These are phyloP conservation scores for Penaeus vannamei DNA, from an alignment of 1,140 invertebrate species.

Conservation along the genomic window DNA sequence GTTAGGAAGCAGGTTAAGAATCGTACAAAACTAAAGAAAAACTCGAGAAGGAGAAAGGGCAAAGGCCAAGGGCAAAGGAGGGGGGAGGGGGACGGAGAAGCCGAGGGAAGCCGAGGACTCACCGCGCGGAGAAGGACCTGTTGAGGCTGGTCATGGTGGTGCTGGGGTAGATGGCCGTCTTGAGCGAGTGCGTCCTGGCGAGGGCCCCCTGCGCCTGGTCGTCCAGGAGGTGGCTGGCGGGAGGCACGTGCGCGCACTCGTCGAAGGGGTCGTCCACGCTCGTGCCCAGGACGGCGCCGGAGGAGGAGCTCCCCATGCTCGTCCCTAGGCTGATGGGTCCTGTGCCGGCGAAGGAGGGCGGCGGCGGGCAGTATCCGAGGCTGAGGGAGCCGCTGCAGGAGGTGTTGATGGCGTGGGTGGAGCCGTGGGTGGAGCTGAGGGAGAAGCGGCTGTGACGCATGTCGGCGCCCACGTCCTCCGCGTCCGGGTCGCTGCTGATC, in stretches of 20 bases:
- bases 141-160: constrained; percentile 66
- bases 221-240: constrained; percentile 56
- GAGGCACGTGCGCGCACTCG: constrained; percentile 25
- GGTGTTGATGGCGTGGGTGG: constrained; percentile 40
- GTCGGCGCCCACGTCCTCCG: background rate
- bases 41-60: too few relatives aligned
- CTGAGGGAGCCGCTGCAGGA: constrained; percentile 47
- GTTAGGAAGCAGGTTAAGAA: too few relatives aligned
- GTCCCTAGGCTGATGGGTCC: constrained; percentile 51
- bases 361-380: background rate
- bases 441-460: constrained; percentile 49
- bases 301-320: background rate
- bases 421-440: constrained; percentile 36
- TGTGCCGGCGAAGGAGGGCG: background rate
- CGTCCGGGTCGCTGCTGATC: constrained; percentile 5
- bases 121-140: constrained; percentile 66
- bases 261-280: constrained; percentile 38
- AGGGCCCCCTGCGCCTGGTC: background rate
- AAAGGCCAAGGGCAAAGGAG: background rate
- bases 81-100: background rate
- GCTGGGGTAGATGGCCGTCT: constrained; percentile 64
- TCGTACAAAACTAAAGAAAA: too few relatives aligned
- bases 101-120: background rate
- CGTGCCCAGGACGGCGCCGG: background rate
- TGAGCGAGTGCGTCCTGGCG: constrained; percentile 14